Evolutionary conservation across 1,140 invertebrate genomes (phyloP), one percentile per base, ranked within the genome.

Genomic region (Glossosoma conforme): DNA sequence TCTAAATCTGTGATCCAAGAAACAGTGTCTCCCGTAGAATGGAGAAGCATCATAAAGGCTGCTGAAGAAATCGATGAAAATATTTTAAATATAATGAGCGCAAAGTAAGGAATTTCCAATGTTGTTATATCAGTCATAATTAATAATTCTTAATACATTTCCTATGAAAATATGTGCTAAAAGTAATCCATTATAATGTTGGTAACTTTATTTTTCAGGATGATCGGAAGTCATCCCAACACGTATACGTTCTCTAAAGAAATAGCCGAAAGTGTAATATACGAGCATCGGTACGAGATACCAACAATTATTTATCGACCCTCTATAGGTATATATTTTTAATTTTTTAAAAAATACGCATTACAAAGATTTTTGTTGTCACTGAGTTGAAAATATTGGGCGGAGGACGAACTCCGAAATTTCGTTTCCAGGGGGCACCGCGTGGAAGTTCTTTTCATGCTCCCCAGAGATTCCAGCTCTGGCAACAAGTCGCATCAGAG

Each of bases 261-360:
- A 28, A 58, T 85, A 37, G 80, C 82, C 0, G 83, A 85, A 60
- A 65, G 74, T 51, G 66, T 84, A 22, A 47, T 84, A 2, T 62
- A 63, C 4, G 75, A 81, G 44, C 78, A 81, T 54, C 63, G 69
- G 5, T 64, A 67, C 17, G 64, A 67, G 40, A 54, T 91, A 30
- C 87, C 87, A 2, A 66, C 81, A 4, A 76, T 83, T 2, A 82
- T 91, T 45, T 77, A 87, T 17, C 72, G 88, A 56, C 87, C 88
- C 11, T 87, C 52, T 9, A 47, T 54, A 18, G 52, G 52, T 54
- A 13, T n/a, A n/a, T n/a, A n/a, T n/a, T n/a, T n/a, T n/a, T n/a
- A n/a, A n/a, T n/a, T n/a, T n/a, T n/a, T n/a, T n/a, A n/a, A n/a
- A n/a, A n/a, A n/a, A n/a, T n/a, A n/a, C n/a, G n/a, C n/a, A n/a